Percentiles rank a stretch among this genome's conserved stretches.
These are phyloP conservation scores for Hydriomena furcata DNA, from an alignment of 2,888 invertebrate species.

Conservation along the genomic window DNA sequence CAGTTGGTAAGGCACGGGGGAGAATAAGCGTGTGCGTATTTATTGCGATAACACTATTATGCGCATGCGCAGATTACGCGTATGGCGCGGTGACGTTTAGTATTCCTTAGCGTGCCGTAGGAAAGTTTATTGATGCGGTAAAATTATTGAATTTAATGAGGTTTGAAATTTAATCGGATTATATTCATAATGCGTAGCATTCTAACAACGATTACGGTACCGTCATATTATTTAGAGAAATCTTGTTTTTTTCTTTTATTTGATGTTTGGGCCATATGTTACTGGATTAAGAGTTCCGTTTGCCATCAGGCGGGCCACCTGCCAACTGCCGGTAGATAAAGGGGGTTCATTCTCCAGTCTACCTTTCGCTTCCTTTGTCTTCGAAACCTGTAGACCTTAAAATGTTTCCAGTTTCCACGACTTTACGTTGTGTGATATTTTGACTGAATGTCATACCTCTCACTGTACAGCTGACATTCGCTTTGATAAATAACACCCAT, in stretches of 20 bases:
- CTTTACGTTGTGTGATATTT: conserved; percentile 19
- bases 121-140: conserved; percentile 7
- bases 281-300: neutral
- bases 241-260: no score
- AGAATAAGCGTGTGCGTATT: conserved; percentile 14
- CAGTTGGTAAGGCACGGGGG: conserved; percentile 7
- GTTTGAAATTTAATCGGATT: conserved; percentile 1
- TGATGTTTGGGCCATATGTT: neutral
- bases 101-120: neutral
- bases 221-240: no score
- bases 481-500: conserved; percentile 18
- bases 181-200: no score
- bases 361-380: conserved; percentile 1
- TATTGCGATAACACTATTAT: conserved; percentile 17
- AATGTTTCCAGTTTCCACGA: conserved; percentile 15
- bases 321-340: neutral
- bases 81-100: conserved; percentile 1
- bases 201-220: no score
- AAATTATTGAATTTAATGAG: conserved; percentile 5
- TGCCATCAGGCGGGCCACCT: conserved; percentile 1
- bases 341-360: neutral
- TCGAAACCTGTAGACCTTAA: conserved; percentile 15
- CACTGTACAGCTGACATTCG: conserved; percentile 14
- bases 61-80: conserved; percentile 8
- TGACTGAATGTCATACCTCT: conserved; percentile 18